phyloP scores from a whole-genome alignment of 2,888 invertebrate genomes.

The Leptinotarsa tumamoca region DNA sequence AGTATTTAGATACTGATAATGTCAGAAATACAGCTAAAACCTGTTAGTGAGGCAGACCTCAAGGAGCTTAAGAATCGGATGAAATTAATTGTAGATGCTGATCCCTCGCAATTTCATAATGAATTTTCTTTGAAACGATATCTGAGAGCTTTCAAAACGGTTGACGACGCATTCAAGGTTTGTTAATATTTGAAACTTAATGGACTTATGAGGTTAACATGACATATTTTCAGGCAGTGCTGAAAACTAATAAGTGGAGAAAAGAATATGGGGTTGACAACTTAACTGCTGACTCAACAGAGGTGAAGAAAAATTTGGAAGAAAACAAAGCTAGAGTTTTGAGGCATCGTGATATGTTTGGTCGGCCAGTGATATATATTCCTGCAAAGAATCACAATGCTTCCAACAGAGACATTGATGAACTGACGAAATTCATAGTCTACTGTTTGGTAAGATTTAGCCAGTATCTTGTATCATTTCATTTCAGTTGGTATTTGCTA shows the following conservation, averaged over 20 bases:
- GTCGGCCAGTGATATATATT: slow-evolving; percentile 83
- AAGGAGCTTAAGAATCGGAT: slow-evolving; percentile 77
- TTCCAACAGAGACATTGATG: slow-evolving; percentile 80
- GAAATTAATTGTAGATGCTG: slow-evolving; percentile 79
- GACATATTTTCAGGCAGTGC: slow-evolving; percentile 70
- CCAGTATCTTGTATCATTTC: no score
- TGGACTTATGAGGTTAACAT: no score
- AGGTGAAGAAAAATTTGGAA: slow-evolving; percentile 71
- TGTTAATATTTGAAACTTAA: background rate
- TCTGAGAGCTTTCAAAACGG: slow-evolving; percentile 79
- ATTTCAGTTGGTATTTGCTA: background rate
- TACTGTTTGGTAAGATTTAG: slow-evolving; percentile 73
- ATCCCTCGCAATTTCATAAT: slow-evolving; percentile 80
- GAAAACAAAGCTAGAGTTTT: slow-evolving; percentile 77
- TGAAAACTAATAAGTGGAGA: slow-evolving; percentile 86
- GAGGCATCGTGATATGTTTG: slow-evolving; percentile 78
- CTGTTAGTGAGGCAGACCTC: slow-evolving; percentile 74
- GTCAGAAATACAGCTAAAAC: slow-evolving; percentile 58
- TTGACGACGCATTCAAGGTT: slow-evolving; percentile 82
- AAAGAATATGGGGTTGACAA: slow-evolving; percentile 77
- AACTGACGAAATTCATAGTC: slow-evolving; percentile 83
- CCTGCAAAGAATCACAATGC: slow-evolving; percentile 82
- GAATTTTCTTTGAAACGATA: slow-evolving; percentile 80
- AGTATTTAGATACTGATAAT: slow-evolving; percentile 18
- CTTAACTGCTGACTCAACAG: slow-evolving; percentile 69